A percentile compares a stretch with the other conserved stretches of the same genome.
Conservation (phyloP, 1,140 invertebrate species). For the Drosophila orena region DNA sequence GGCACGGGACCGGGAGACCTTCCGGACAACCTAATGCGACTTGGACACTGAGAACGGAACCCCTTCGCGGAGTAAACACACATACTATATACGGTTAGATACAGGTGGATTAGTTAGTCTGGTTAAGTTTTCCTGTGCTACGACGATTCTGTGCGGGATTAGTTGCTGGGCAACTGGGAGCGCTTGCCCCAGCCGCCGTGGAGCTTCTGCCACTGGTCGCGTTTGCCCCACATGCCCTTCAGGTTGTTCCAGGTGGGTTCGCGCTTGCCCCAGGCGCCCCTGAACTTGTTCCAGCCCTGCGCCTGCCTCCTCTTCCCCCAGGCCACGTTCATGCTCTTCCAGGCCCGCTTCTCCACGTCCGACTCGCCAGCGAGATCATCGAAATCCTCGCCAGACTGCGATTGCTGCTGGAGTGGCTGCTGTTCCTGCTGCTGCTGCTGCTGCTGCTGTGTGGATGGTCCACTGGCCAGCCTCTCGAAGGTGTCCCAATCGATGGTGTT, state of each 20-base stretch:
- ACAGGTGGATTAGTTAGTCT: conserved; percentile 45
- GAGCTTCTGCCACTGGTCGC: conserved; percentile 82
- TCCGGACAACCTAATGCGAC: conserved; percentile 24
- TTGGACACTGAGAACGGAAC: conserved; percentile 44
- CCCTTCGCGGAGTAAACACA: conserved; percentile 35
- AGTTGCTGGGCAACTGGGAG: conserved; percentile 46
- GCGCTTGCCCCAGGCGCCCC: conserved; percentile 88
- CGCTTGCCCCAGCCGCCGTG: conserved; percentile 82
- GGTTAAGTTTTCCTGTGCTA: conserved; percentile 17
- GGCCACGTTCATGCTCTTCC: conserved; percentile 87
- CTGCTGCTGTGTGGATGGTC: conserved; percentile 18
- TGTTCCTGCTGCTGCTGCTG: neutral
- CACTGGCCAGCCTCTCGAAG: conserved; percentile 65
- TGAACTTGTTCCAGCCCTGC: conserved; percentile 87
- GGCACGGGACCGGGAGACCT: conserved; percentile 1
- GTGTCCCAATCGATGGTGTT: conserved; percentile 75
- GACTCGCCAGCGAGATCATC: conserved; percentile 33
- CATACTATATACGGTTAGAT: conserved; percentile 57
- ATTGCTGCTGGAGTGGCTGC: neutral
- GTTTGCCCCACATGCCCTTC: conserved; percentile 90
- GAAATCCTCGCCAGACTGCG: conserved; percentile 52
- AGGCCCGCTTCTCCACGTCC: conserved; percentile 87
- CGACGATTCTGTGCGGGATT: conserved; percentile 13
- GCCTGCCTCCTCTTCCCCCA: conserved; percentile 88
- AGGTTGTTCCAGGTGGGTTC: conserved; percentile 91